A percentile compares a stretch with the other conserved stretches of the same genome.
Conservation (phyloP, 2,797 vertebrate genomes). For the Scleropages formosus region DNA sequence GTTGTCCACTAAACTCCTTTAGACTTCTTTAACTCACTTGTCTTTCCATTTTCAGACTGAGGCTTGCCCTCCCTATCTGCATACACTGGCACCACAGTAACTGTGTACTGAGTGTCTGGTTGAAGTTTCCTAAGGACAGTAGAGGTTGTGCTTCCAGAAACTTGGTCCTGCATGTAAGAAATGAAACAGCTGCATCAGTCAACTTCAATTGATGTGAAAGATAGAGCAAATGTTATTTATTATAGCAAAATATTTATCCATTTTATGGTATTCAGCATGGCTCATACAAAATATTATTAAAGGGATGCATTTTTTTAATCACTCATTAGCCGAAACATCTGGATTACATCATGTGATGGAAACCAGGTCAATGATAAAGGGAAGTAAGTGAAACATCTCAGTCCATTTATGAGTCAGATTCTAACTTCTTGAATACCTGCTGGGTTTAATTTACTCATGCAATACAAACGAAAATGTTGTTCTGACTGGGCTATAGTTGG, state of each 20-base stretch:
- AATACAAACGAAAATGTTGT: no score
- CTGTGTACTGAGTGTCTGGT: constrained; percentile 83
- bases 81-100: constrained; percentile 87
- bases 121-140: constrained; percentile 79
- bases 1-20: not conserved
- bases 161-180: constrained; percentile 70
- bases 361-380: not conserved
- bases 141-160: constrained; percentile 80
- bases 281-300: no score
- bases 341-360: not conserved
- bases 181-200: not conserved
- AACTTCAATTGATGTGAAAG: not conserved
- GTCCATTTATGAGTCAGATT: no score
- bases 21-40: constrained; percentile 71
- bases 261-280: no score
- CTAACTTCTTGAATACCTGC: no score
- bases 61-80: constrained; percentile 80
- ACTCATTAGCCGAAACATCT: not conserved
- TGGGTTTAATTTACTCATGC: no score
- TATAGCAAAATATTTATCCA: no score
- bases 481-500: no score
- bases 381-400: no score
- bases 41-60: constrained; percentile 82
- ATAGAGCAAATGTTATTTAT: no score
- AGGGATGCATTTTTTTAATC: no score